Percentiles rank a stretch among this genome's conserved stretches.
Evolutionary conservation across 1,140 invertebrate species (phyloP).

Genomic region (Bombus impatiens): DNA sequence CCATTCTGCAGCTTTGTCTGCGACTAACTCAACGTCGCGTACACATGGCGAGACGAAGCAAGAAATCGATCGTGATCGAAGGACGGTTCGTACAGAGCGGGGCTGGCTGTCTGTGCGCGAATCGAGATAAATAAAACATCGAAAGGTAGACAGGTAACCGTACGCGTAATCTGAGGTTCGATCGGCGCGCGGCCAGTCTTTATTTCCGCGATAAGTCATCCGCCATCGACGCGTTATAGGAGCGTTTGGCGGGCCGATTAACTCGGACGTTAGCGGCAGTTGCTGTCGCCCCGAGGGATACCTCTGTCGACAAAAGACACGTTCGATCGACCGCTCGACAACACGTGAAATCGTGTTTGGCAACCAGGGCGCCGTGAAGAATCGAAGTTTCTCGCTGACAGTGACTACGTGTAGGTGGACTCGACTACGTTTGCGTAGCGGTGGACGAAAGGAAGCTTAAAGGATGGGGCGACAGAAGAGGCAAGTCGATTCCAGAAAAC

Average conservation of each 20-base stretch:
- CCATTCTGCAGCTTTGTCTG: accelerated
- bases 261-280: conserved; percentile 22
- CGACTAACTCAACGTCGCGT: background rate
- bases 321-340: conserved; percentile 9
- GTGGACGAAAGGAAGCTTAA: too few relatives aligned
- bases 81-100: background rate
- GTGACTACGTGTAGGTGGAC: background rate
- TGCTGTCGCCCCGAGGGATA: background rate
- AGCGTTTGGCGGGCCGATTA: conserved; percentile 12
- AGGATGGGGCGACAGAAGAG: too few relatives aligned
- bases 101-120: background rate
- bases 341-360: conserved; percentile 10
- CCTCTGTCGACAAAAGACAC: background rate
- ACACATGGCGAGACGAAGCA: background rate
- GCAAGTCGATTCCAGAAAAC: too few relatives aligned
- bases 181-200: conserved; percentile 25
- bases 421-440: too few relatives aligned
- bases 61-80: conserved; percentile 30
- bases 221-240: conserved; percentile 32
- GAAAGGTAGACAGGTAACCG: conserved; percentile 3
- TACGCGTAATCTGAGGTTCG: conserved; percentile 4
- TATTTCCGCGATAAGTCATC: conserved; percentile 47
- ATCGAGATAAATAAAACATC: conserved; percentile 38
- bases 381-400: background rate
- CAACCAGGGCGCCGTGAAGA: background rate